Evolutionary conservation across 1,140 invertebrate genomes (phyloP).

Genomic region (Drosophila varians): DNA sequence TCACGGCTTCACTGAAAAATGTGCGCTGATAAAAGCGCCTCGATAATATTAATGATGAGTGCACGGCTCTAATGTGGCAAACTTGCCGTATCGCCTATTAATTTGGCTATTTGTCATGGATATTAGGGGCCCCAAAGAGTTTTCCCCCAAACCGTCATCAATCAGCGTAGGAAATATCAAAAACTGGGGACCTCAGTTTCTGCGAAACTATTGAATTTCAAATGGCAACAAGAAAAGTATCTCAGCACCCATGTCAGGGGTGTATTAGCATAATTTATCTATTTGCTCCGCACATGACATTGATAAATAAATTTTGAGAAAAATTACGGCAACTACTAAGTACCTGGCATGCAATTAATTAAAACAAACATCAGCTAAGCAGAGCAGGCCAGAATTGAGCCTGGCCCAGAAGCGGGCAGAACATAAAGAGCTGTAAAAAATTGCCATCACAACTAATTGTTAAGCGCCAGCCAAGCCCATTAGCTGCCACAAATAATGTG

Average conservation of each 20-base stretch:
- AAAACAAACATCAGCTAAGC: constrained; percentile 61
- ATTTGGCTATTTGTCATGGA: constrained; percentile 75
- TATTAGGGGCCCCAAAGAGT: constrained; percentile 44
- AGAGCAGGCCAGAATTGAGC: constrained; percentile 21
- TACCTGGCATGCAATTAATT: constrained; percentile 71
- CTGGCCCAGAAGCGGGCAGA: constrained; percentile 10
- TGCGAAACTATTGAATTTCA: constrained; percentile 54
- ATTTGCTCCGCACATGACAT: constrained; percentile 56
- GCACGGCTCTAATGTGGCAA: constrained; percentile 55
- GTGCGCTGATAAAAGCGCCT: constrained; percentile 60
- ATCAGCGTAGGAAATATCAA: constrained; percentile 31
- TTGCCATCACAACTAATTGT: constrained; percentile 69
- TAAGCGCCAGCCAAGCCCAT: constrained; percentile 66
- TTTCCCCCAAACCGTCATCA: constrained; percentile 33
- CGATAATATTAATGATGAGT: constrained; percentile 77
- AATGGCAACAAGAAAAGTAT: constrained; percentile 56
- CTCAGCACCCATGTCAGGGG: constrained; percentile 67
- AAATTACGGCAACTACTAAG: constrained; percentile 62
- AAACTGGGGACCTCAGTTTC: constrained; percentile 3
- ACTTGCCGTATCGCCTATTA: constrained; percentile 37
- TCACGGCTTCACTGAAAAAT: constrained; percentile 60
- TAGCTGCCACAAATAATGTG: constrained; percentile 49
- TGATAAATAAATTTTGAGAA: constrained; percentile 74
- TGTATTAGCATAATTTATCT: constrained; percentile 73
- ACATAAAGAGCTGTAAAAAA: constrained; percentile 50